phyloP scores from a whole-genome alignment of 2,113 vertebrate genomes.

The Regulus satrapa region DNA sequence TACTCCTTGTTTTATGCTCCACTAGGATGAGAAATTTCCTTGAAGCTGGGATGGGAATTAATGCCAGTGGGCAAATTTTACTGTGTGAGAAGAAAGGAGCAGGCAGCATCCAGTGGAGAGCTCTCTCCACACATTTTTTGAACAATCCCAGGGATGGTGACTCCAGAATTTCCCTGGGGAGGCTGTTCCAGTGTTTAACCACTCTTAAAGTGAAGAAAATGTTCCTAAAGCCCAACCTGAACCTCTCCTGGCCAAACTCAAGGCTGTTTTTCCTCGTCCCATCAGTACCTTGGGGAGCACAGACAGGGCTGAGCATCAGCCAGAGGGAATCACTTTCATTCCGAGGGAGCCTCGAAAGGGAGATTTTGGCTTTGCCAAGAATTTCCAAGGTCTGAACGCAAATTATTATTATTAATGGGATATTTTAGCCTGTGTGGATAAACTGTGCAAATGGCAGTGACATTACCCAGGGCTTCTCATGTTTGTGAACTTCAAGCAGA shows the following conservation, averaged over 20 bases:
- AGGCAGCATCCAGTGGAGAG: background rate
- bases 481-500: slow-evolving; percentile 33
- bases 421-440: slow-evolving; percentile 14
- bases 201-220: background rate
- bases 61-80: background rate
- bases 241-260: too few relatives aligned
- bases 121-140: background rate
- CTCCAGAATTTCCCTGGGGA: background rate
- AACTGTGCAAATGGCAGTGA: slow-evolving; percentile 3
- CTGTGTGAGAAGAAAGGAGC: background rate
- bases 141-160: background rate
- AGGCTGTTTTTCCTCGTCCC: background rate
- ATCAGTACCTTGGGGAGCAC: background rate
- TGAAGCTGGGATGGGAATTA: background rate
- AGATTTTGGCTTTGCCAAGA: background rate
- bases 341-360: background rate
- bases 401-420: background rate
- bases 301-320: background rate
- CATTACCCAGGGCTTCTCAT: background rate
- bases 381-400: background rate
- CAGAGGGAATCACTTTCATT: background rate
- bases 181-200: background rate
- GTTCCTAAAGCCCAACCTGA: background rate
- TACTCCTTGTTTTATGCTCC: slow-evolving; percentile 43
- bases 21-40: slow-evolving; percentile 24